phyloP scores from a whole-genome alignment of 1,140 invertebrate genomes.

The Pararge aegeria region DNA sequence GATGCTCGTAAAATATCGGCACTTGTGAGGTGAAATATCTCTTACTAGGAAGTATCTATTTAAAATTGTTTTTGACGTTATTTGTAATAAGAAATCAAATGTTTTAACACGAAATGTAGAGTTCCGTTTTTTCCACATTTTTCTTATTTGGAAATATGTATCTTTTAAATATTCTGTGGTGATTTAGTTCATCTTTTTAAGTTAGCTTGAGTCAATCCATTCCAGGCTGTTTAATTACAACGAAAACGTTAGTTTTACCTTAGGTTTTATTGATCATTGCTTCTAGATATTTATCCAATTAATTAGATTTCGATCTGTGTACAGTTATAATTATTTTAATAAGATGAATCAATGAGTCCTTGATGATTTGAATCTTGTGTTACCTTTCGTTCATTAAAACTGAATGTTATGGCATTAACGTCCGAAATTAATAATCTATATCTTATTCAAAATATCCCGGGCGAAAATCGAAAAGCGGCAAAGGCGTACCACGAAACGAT shows the following conservation, averaged over 20 bases:
- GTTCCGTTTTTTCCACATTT: no score
- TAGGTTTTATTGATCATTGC: conserved; percentile 41
- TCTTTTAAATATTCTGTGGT: conserved; percentile 33
- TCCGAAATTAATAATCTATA: no score
- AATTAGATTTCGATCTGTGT: conserved; percentile 31
- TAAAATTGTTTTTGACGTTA: not conserved
- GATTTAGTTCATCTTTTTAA: conserved; percentile 39
- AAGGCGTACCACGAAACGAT: no score
- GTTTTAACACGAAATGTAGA: no score
- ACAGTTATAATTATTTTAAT: conserved; percentile 39
- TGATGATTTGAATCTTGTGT: not conserved
- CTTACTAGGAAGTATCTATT: no score
- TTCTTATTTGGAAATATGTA: conserved; percentile 27
- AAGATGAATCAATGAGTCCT: conserved; percentile 5
- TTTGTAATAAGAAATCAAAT: not conserved
- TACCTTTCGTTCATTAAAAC: not conserved
- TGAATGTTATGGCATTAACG: not conserved
- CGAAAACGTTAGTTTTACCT: conserved; percentile 71
- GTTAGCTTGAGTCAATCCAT: conserved; percentile 49
- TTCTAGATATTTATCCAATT: conserved; percentile 30
- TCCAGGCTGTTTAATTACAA: conserved; percentile 74
- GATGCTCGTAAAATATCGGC: no score
- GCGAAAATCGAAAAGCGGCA: no score
- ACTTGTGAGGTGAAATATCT: no score
- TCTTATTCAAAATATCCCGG: no score